phyloP scores from a whole-genome alignment of 2,113 vertebrate species.

The Oreochromis niloticus region DNA sequence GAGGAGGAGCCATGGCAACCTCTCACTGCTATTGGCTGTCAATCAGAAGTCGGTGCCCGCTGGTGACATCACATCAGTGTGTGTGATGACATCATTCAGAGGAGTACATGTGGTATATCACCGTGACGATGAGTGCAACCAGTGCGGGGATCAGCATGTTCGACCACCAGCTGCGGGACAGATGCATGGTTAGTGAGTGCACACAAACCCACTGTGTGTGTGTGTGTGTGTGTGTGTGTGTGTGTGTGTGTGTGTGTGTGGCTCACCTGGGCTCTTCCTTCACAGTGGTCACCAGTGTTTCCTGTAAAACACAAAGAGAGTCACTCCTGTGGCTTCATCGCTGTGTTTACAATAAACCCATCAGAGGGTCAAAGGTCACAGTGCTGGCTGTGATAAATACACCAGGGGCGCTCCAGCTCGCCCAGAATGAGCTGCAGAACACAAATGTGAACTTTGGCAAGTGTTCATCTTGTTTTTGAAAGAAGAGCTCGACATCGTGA shows the following conservation, averaged over 20 bases:
- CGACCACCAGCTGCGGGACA: conserved; percentile 78
- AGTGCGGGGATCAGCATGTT: conserved; percentile 82
- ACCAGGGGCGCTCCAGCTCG: neutral
- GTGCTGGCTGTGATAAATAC: neutral
- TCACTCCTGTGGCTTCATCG: neutral
- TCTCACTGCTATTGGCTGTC: neutral
- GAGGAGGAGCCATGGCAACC: neutral
- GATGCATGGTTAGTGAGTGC: neutral
- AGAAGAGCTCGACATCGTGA: neutral
- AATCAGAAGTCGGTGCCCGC: neutral
- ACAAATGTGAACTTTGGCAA: neutral
- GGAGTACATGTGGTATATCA: conserved; percentile 82
- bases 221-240: too few species aligned
- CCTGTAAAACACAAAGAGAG: conserved; percentile 29
- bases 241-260: accelerated
- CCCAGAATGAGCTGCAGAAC: neutral
- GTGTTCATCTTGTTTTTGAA: neutral
- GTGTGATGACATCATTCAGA: conserved; percentile 35
- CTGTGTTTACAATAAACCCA: neutral
- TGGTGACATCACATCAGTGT: neutral
- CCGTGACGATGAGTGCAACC: conserved; percentile 73
- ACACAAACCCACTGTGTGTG: neutral
- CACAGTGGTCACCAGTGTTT: conserved; percentile 34
- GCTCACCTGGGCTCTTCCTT: conserved; percentile 41
- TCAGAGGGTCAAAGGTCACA: neutral